A percentile compares a stretch with the other conserved stretches of the same genome.
These are phyloP conservation scores for Helicoverpa assulta DNA, from an alignment of 2,888 invertebrate genomes.

Conservation along the genomic window DNA sequence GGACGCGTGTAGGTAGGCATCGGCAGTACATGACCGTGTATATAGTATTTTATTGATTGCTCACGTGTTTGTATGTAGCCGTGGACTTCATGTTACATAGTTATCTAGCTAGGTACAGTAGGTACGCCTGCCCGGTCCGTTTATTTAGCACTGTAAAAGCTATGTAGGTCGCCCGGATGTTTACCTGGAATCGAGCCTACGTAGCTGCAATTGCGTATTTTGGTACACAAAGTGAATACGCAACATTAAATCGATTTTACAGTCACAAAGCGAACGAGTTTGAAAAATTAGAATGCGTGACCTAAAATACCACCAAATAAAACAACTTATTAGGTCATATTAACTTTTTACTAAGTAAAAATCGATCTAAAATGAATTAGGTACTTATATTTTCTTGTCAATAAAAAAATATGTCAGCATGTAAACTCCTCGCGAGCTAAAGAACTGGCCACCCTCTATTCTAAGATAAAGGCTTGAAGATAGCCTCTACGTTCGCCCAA, in stretches of 20 bases:
- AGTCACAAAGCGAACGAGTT: too few species aligned
- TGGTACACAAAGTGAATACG: not conserved
- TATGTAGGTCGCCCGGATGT: constrained; percentile 69
- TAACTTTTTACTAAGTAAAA: too few species aligned
- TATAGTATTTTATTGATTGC: constrained; percentile 70
- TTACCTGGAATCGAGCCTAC: constrained; percentile 43
- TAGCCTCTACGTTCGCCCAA: not conserved
- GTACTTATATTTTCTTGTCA: too few species aligned
- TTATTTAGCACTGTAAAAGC: constrained; percentile 69
- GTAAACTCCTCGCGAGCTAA: not conserved
- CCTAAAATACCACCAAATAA: too few species aligned
- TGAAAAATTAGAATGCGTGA: too few species aligned
- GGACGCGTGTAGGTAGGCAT: constrained; percentile 51
- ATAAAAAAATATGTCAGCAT: not conserved
- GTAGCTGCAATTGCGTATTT: constrained; percentile 15
- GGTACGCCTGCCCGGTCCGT: constrained; percentile 62
- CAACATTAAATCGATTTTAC: too few species aligned
- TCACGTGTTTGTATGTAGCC: constrained; percentile 67
- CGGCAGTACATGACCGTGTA: constrained; percentile 61
- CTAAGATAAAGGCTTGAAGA: constrained; percentile 12
- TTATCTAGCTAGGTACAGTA: constrained; percentile 67
- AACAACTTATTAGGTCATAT: too few species aligned
- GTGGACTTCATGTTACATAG: constrained; percentile 71
- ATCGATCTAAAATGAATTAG: too few species aligned
- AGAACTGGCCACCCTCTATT: constrained; percentile 7